Evolutionary conservation across 2,888 invertebrate species (phyloP), one percentile per base, ranked within the genome.

Genomic region (Brachyptera risi): DNA sequence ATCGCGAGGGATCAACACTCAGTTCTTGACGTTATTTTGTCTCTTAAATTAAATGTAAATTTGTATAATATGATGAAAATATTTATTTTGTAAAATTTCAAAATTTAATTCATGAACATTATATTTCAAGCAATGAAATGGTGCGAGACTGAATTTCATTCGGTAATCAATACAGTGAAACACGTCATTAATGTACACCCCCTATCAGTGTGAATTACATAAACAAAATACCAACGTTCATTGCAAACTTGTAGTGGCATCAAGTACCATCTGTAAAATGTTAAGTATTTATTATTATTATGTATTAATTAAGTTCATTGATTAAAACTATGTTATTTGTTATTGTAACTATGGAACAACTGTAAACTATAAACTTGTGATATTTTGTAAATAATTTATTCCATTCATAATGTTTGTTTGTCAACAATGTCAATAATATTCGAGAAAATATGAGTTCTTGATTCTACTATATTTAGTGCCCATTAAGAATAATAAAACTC

Each of bases 351-450:
- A 51, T 23, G 24, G 49, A 26, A 51, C 51, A 21, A 27, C 51
- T 51, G 51, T 51, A 51, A 51, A 51, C 51, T 51, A 51, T 51
- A 51, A 37, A 54, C 19, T 17, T 54, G 54, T 54, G n/a, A 37
- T 44, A 17, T n/a, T 17, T 44, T 44, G 3, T 19, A 44, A 44
- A 4, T 4, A 44, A 44, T 44, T 44, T 44, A 19, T n/a, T n/a
- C n/a, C n/a, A n/a, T n/a, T n/a, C n/a, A 19, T 44, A 17, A 44
- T 19, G 11, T 44, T 17, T 44, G 19, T 44, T 44, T 19, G 21
- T 21, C 44, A 44, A 44, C 17, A 44, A n/a, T 44, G 44, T 17
- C 21, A 17, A 19, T n/a, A 44, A 19, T 17, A n/a, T 19, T 44
- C 3, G 19, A 19, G 21, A 44, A 5, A 19, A 44, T 11, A 44